Percentiles rank a stretch among this genome's conserved stretches.
phyloP scores from a whole-genome alignment of 2,888 invertebrate genomes.

The Myopa tessellatipennis region DNA sequence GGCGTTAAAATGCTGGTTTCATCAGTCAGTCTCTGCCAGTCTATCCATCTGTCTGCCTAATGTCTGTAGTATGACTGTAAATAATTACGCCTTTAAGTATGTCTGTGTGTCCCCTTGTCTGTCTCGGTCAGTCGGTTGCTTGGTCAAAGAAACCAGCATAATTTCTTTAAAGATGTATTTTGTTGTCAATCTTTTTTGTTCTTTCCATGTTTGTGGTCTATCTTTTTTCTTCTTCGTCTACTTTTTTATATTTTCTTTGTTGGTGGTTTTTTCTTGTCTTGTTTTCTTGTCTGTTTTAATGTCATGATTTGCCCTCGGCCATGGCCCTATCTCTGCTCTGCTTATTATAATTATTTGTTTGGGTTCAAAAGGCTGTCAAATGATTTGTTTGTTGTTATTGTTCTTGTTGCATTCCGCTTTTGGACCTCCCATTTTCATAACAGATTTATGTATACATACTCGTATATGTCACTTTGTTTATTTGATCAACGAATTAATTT shows the following conservation, averaged over 20 bases:
- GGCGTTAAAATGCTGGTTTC: conserved; percentile 23
- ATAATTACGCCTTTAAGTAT: too few species aligned
- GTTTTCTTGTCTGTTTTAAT: background rate
- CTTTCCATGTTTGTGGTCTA: background rate
- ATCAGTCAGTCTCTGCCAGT: background rate
- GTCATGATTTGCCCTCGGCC: background rate
- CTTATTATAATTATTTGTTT: background rate
- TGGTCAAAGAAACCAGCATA: conserved; percentile 5
- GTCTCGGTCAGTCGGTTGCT: conserved; percentile 11
- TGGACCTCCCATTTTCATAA: background rate
- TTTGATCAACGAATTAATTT: too few species aligned
- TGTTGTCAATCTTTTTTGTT: background rate
- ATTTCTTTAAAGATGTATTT: background rate
- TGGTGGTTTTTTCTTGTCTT: background rate
- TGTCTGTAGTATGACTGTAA: too few species aligned
- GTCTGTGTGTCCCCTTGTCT: background rate
- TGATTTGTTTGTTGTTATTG: too few species aligned
- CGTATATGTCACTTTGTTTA: too few species aligned
- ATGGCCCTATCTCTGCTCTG: background rate
- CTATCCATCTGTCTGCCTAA: too few species aligned
- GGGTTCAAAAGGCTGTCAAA: background rate
- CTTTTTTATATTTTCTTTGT: background rate
- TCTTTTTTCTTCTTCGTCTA: background rate
- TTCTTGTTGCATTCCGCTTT: too few species aligned
- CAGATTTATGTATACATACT: background rate